Evolutionary conservation across 1,140 invertebrate species (phyloP), one percentile per base, ranked within the genome.

Genomic region (Drosophila tristis): DNA sequence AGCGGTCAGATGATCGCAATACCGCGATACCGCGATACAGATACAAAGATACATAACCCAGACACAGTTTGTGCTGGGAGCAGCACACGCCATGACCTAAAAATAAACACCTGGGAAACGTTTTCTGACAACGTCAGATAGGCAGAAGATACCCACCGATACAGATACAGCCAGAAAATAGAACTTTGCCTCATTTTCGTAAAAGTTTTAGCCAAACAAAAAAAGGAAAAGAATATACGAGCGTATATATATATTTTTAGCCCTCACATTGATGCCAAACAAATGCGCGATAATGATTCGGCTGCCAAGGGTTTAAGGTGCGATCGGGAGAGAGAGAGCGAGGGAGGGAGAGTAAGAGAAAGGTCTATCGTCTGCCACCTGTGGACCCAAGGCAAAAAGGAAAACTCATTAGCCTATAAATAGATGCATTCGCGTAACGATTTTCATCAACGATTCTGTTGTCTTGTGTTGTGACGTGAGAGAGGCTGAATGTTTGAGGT

Each of bases 131-230:
- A 85, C 62, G 63, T 86, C 73, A 76, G 80, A 75, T 75, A 82
- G 71, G 63, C 70, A 42, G 49, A 26, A 55, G 44, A 47, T 62
- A 59, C 55, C 64, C 42, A 60, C 51, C 49, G 15, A 45, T 39
- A 65, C 79, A 48, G 29, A 55, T 53, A 59, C 43, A 59, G 31
- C 55, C 67, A 66, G 71, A 79, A 87, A 84, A 87, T 87, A 87
- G 82, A 87, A 82, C 79, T 87, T 87, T 87, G 84, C 78, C 84
- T 87, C 84, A 89, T 87, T 82, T 82, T 13, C 35, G 79, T 75
- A 75, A 65, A 78, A 70, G 71, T 89, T 89, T 81, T 66, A 71
- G 66, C 78, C 73, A 81, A 80, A 81, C 76, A 78, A 20, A 20
- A 72, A 73, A 59, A 77, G 35, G 35, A 39, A 39, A 39, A 13